A percentile compares a stretch with the other conserved stretches of the same genome.
Evolutionary conservation across 2,113 vertebrate genomes (phyloP).

Genomic region (Phaethon lepturus): DNA sequence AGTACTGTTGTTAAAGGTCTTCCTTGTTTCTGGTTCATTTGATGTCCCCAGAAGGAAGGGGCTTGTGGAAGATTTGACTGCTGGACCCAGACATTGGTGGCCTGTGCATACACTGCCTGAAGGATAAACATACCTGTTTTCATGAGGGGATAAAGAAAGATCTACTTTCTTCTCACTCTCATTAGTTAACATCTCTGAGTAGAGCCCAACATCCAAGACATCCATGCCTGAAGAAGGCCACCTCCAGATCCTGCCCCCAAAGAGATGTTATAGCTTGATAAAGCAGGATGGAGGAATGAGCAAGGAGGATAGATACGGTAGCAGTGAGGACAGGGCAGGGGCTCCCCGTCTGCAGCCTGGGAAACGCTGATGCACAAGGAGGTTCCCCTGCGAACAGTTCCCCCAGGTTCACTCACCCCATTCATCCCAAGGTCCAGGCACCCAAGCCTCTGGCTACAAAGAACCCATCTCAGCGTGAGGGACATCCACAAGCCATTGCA

Average conservation of each 20-base stretch:
- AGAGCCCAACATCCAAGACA: background rate
- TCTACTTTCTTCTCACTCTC: background rate
- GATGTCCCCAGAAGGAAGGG: background rate
- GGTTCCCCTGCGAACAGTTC: background rate
- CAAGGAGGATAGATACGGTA: background rate
- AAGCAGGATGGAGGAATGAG: background rate
- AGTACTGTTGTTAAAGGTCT: background rate
- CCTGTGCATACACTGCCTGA: background rate
- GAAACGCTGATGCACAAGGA: background rate
- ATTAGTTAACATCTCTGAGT: background rate
- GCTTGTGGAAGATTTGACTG: background rate
- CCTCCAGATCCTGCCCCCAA: background rate
- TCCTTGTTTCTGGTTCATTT: background rate
- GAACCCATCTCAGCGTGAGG: background rate
- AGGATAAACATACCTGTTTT: background rate
- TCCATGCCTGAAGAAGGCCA: background rate
- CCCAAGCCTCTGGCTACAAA: background rate
- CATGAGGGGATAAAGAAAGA: background rate
- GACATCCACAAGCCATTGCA: background rate
- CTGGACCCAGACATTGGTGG: too few species aligned
- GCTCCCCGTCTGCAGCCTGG: background rate
- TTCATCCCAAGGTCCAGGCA: background rate
- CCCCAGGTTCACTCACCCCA: background rate
- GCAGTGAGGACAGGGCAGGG: background rate
- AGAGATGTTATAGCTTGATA: background rate